Percentiles rank a stretch among this genome's conserved stretches.
Conservation (phyloP, 2,888 invertebrate species). For the Phortica okadai region DNA sequence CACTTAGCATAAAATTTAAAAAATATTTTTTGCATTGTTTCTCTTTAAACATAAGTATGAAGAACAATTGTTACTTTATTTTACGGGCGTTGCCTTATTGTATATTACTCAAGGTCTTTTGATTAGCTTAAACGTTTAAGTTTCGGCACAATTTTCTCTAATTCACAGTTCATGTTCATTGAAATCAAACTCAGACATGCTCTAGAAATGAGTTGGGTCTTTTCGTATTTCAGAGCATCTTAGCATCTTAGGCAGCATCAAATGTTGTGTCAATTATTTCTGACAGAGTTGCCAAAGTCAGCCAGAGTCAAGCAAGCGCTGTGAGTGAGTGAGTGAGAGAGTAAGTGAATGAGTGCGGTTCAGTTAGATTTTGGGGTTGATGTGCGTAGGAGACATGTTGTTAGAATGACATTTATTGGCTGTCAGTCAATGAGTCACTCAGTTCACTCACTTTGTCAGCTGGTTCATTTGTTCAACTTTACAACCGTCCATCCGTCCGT, state of each 20-base stretch:
- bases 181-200: neutral
- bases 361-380: neutral
- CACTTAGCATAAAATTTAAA: no score
- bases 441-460: neutral
- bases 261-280: constrained; percentile 63
- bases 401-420: constrained; percentile 21
- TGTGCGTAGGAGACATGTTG: constrained; percentile 4
- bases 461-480: neutral
- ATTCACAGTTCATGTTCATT: neutral
- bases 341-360: neutral
- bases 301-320: neutral
- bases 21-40: no score
- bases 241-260: constrained; percentile 38
- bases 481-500: neutral
- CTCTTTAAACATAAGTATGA: neutral
- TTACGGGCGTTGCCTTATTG: no score
- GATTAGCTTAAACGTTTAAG: neutral
- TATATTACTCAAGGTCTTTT: no score
- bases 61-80: neutral
- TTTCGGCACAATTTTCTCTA: neutral
- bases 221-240: neutral
- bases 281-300: constrained; percentile 48
- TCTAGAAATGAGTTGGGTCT: neutral
- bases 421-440: neutral
- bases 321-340: neutral